Conservation (phyloP, 2,113 vertebrate species). For the Catharus fuscescens region DNA sequence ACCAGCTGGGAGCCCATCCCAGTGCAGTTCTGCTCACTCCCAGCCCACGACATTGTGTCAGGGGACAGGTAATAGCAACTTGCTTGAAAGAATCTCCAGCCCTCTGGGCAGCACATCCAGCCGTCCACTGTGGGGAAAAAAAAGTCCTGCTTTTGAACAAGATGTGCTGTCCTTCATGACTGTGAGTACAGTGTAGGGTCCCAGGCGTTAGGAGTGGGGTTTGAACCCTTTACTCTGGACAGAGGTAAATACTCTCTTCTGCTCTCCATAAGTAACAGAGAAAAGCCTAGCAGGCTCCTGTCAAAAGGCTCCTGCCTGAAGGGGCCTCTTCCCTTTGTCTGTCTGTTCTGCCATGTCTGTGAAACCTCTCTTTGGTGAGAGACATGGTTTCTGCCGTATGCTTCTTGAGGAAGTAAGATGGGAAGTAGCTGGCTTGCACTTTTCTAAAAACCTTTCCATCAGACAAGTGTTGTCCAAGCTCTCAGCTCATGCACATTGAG, state of each 20-base stretch:
- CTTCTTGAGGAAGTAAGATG: neutral
- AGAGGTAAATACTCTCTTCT: neutral
- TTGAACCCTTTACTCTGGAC: neutral
- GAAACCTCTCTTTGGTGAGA: neutral
- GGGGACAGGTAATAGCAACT: slow-evolving; percentile 65
- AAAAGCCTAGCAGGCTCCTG: neutral
- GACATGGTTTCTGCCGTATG: neutral
- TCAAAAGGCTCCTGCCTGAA: neutral
- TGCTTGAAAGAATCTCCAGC: slow-evolving; percentile 44
- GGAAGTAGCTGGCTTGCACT: fast-evolving
- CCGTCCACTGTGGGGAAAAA: neutral
- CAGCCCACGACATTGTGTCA: neutral
- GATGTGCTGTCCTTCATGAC: neutral
- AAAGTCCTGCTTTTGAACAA: neutral
- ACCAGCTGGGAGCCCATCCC: slow-evolving; percentile 63
- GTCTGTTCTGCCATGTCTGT: neutral
- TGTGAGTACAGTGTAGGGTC: neutral
- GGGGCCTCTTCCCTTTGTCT: neutral
- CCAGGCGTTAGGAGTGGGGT: no score
- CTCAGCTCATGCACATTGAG: neutral
- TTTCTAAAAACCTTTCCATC: neutral
- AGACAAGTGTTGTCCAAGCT: neutral
- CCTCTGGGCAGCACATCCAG: neutral
- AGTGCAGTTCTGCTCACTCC: slow-evolving; percentile 60
- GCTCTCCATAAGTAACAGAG: neutral